Conservation (phyloP, 2,113 vertebrate species). For the Barnardius zonarius region DNA sequence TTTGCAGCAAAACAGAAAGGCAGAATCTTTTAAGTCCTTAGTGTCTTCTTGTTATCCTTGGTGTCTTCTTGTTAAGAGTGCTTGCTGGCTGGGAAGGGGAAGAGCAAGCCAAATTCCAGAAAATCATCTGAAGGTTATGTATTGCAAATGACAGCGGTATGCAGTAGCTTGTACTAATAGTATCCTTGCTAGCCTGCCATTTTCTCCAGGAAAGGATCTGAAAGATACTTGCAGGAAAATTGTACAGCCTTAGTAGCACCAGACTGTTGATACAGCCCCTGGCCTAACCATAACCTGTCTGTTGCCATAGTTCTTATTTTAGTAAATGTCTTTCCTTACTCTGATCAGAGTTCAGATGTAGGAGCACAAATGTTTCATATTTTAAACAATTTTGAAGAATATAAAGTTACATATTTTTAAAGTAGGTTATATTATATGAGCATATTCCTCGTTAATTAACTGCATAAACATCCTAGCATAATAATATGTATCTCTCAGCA, state of each 20-base stretch:
- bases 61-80: background rate
- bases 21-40: background rate
- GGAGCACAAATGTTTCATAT: background rate
- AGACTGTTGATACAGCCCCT: background rate
- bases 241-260: background rate
- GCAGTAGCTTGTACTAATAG: background rate
- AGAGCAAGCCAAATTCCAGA: background rate
- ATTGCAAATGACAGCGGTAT: background rate
- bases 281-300: background rate
- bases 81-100: background rate
- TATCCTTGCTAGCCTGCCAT: background rate
- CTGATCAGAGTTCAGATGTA: background rate
- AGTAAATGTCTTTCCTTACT: background rate
- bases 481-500: background rate
- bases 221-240: background rate
- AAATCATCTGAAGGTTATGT: background rate
- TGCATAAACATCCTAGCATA: background rate
- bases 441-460: background rate
- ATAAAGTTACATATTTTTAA: background rate
- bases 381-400: background rate
- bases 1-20: background rate
- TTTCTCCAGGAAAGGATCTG: background rate
- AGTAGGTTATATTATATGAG: background rate
- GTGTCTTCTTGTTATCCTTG: background rate
- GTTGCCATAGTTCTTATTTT: background rate